Percentiles rank a stretch among this genome's conserved stretches.
Conservation (phyloP, 2,113 vertebrate genomes). For the Pandion haliaetus region DNA sequence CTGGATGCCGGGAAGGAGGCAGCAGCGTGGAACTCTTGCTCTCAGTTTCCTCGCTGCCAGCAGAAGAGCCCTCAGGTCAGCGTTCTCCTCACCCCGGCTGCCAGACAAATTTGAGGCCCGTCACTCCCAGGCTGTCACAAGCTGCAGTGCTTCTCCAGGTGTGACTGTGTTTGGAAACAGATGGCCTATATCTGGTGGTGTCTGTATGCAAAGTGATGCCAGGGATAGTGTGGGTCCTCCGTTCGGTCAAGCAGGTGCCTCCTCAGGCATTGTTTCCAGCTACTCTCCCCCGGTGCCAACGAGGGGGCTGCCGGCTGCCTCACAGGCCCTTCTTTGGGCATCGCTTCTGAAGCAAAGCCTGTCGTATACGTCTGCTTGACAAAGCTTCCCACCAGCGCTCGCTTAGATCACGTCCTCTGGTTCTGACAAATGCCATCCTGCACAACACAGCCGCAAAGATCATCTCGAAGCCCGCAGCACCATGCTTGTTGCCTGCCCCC, state of each 20-base stretch:
- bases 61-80: not conserved
- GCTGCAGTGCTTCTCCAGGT: not conserved
- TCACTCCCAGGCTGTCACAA: not conserved
- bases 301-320: not conserved
- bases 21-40: not conserved
- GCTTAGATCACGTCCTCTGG: not conserved
- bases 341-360: not conserved
- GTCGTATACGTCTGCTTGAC: accelerated
- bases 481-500: not conserved
- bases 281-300: not conserved
- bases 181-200: accelerated
- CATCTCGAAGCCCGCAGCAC: not conserved
- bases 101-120: not conserved
- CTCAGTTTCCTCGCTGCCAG: not conserved
- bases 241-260: not conserved
- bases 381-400: not conserved
- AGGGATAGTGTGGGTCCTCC: not conserved
- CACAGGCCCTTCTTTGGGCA: not conserved
- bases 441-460: not conserved
- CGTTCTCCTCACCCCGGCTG: not conserved
- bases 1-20: not conserved
- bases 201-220: not conserved
- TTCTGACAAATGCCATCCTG: not conserved
- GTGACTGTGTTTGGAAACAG: not conserved
- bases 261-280: not conserved